A percentile compares a stretch with the other conserved stretches of the same genome.
Conservation (phyloP, 2,888 invertebrate genomes). For the Drosophila colorata region DNA sequence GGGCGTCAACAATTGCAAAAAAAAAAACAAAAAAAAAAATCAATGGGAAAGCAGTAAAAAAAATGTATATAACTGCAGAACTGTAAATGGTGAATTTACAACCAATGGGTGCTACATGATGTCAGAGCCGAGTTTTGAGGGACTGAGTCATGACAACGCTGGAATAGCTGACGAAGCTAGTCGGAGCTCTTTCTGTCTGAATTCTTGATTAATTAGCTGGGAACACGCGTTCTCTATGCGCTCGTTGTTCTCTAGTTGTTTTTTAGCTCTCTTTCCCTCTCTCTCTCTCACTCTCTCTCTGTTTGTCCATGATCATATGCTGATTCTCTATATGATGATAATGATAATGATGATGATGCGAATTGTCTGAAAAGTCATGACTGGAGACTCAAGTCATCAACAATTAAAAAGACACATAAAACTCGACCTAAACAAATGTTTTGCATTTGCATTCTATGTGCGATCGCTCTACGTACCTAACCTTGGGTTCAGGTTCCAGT, state of each 20-base stretch:
- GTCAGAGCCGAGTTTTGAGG: slow-evolving; percentile 42
- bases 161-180: slow-evolving; percentile 30
- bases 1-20: slow-evolving; percentile 29
- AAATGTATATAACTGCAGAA: slow-evolving; percentile 22
- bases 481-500: slow-evolving; percentile 34
- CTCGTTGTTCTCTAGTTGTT: background rate
- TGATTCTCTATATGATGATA: slow-evolving; percentile 11
- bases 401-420: slow-evolving; percentile 49
- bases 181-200: slow-evolving; percentile 44
- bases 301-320: slow-evolving; percentile 12
- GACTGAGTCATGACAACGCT: slow-evolving; percentile 36
- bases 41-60: background rate
- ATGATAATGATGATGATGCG: slow-evolving; percentile 48
- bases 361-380: slow-evolving; percentile 38
- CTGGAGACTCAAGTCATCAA: slow-evolving; percentile 32
- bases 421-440: slow-evolving; percentile 45
- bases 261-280: background rate
- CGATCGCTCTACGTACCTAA: slow-evolving; percentile 20
- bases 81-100: slow-evolving; percentile 24
- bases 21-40: background rate
- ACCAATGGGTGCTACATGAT: slow-evolving; percentile 31
- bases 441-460: slow-evolving; percentile 54
- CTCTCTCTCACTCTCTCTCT: slow-evolving; percentile 2
- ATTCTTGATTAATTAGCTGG: slow-evolving; percentile 74
- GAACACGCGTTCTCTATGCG: slow-evolving; percentile 42